Percentiles rank a stretch among this genome's conserved stretches.
phyloP scores from a whole-genome alignment of 2,888 invertebrate genomes.

The Agapostemon virescens region DNA sequence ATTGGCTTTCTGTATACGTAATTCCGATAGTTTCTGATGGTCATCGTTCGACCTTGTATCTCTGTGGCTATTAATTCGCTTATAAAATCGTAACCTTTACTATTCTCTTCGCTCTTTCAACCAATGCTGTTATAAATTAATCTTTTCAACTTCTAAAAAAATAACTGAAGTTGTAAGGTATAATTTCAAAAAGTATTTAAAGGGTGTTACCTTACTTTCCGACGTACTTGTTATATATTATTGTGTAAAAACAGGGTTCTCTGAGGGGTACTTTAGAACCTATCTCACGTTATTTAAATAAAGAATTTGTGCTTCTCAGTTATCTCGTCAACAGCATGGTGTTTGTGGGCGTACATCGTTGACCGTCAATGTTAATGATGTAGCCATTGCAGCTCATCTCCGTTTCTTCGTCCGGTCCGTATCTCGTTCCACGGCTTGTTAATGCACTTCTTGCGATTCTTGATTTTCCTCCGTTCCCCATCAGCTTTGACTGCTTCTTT shows the following conservation, averaged over 20 bases:
- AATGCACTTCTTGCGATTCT: conserved; percentile 28
- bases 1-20: background rate
- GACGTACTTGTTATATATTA: no score
- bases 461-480: conserved; percentile 5
- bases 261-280: background rate
- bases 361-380: conserved; percentile 34
- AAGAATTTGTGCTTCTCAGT: background rate
- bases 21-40: background rate
- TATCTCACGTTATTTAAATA: background rate
- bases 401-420: conserved; percentile 1
- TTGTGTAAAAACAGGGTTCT: background rate
- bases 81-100: no score
- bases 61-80: no score
- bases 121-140: no score
- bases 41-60: no score
- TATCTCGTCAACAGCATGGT: background rate
- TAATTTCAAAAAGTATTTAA: no score
- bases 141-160: no score
- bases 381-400: conserved; percentile 11
- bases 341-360: background rate
- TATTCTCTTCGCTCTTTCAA: no score
- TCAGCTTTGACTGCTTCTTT: conserved; percentile 3
- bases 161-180: no score
- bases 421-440: conserved; percentile 12
- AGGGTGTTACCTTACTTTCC: no score